Evolutionary conservation across 2,113 vertebrate genomes (phyloP).

Genomic region (Lanius collurio): DNA sequence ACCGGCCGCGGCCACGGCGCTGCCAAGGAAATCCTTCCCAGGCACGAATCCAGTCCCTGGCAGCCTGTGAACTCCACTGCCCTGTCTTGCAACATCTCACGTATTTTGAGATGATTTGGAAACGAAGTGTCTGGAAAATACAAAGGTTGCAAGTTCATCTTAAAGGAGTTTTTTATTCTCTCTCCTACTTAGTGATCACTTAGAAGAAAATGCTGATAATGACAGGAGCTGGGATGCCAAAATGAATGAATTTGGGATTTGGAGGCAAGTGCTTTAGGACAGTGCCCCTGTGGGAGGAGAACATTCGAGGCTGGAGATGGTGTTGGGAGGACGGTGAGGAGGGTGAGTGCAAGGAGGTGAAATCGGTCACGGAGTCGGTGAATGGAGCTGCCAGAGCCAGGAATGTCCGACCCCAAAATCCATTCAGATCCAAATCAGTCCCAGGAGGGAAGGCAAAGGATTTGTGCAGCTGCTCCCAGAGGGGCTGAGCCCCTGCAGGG

Average conservation of each 20-base stretch:
- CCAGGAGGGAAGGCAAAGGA: background rate
- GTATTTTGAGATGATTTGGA: rapidly evolving
- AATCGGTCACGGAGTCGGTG: background rate
- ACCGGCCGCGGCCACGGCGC: background rate
- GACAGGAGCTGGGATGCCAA: background rate
- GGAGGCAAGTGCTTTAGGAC: background rate
- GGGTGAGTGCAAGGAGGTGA: background rate
- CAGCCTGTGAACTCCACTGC: background rate
- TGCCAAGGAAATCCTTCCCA: background rate
- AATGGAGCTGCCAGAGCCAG: background rate
- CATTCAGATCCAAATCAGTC: background rate
- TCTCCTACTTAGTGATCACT: background rate
- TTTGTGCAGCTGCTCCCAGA: background rate
- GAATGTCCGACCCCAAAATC: background rate
- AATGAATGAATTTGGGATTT: background rate
- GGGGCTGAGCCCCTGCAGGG: background rate
- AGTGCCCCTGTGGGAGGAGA: background rate
- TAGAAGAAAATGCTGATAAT: background rate
- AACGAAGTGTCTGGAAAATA: background rate
- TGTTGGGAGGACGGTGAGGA: background rate
- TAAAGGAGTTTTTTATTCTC: background rate
- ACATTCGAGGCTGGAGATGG: background rate
- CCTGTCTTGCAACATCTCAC: background rate
- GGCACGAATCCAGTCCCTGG: background rate
- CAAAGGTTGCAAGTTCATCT: background rate